Evolutionary conservation across 2,888 invertebrate species (phyloP).

Genomic region (Blastobasis adustella): DNA sequence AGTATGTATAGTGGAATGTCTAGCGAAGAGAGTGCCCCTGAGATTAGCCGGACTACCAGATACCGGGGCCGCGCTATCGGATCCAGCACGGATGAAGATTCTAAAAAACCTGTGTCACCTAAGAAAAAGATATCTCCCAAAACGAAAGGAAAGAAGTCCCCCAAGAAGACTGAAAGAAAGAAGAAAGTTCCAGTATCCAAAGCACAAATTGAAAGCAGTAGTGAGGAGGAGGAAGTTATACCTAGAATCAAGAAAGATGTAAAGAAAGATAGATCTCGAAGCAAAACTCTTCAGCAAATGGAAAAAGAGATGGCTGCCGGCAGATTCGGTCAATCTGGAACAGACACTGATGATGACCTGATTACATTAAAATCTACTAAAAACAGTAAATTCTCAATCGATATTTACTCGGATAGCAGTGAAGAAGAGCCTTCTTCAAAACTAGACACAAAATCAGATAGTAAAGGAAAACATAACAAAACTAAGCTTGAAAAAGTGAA

Average conservation of each 20-base stretch:
- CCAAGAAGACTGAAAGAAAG: conserved; percentile 61
- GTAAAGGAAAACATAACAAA: conserved; percentile 51
- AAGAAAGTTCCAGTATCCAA: conserved; percentile 65
- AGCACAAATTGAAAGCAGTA: conserved; percentile 74
- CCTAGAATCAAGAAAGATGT: conserved; percentile 36
- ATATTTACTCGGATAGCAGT: conserved; percentile 90
- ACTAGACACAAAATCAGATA: conserved; percentile 59
- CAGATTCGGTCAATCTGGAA: conserved; percentile 71
- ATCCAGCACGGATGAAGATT: conserved; percentile 77
- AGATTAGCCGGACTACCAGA: conserved; percentile 42
- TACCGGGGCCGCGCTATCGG: conserved; percentile 56
- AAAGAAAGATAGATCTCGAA: conserved; percentile 66
- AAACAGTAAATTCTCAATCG: conserved; percentile 76
- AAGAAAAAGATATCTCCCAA: conserved; percentile 68
- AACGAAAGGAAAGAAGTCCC: conserved; percentile 54
- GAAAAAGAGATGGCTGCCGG: conserved; percentile 82
- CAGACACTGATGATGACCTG: conserved; percentile 85
- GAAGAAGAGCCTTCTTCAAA: conserved; percentile 60
- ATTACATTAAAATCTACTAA: conserved; percentile 76
- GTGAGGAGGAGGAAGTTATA: conserved; percentile 75
- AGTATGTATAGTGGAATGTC: conserved; percentile 79
- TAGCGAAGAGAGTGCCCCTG: conserved; percentile 65
- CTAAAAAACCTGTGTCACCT: conserved; percentile 53
- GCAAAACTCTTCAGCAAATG: conserved; percentile 80
- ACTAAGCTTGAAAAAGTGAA: conserved; percentile 50